phyloP scores from a whole-genome alignment of 2,113 vertebrate species.

The Pogona vitticeps region DNA sequence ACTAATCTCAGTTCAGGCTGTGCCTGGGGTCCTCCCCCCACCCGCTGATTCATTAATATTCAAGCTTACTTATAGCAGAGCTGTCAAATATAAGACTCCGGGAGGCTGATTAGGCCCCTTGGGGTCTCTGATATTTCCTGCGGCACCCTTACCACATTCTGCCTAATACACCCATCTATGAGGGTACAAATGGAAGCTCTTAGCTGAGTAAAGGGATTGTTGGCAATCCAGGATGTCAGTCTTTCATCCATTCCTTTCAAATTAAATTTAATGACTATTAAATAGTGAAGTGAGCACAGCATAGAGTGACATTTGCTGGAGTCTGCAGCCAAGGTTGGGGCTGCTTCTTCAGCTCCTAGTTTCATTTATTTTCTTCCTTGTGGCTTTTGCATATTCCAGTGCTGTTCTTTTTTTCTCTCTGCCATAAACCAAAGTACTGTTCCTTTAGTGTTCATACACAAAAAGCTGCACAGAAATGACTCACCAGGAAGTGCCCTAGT shows the following conservation, averaged over 20 bases:
- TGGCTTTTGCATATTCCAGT: not conserved
- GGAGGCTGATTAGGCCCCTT: not conserved
- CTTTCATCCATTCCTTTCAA: not conserved
- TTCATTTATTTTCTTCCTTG: not conserved
- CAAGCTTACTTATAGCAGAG: conserved; percentile 7
- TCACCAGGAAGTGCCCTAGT: not conserved
- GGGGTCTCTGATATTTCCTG: not conserved
- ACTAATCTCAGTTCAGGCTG: not conserved
- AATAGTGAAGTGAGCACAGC: not conserved
- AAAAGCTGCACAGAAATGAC: not conserved
- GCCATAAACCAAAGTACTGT: too few relatives aligned
- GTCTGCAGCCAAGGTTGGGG: not conserved
- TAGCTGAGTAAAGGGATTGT: not conserved
- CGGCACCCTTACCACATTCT: not conserved
- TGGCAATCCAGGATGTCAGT: not conserved
- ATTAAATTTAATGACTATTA: conserved; percentile 3
- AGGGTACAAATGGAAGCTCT: not conserved
- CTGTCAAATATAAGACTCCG: not conserved
- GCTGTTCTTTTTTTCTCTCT: not conserved
- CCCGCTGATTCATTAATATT: conserved; percentile 26
- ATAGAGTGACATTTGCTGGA: not conserved
- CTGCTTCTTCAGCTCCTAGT: not conserved
- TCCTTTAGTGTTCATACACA: not conserved
- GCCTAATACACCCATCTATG: not conserved
- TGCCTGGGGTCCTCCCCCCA: not conserved